These are phyloP conservation scores for Rhyzopertha dominica DNA, from an alignment of 1,140 invertebrate species.

Conservation along the genomic window DNA sequence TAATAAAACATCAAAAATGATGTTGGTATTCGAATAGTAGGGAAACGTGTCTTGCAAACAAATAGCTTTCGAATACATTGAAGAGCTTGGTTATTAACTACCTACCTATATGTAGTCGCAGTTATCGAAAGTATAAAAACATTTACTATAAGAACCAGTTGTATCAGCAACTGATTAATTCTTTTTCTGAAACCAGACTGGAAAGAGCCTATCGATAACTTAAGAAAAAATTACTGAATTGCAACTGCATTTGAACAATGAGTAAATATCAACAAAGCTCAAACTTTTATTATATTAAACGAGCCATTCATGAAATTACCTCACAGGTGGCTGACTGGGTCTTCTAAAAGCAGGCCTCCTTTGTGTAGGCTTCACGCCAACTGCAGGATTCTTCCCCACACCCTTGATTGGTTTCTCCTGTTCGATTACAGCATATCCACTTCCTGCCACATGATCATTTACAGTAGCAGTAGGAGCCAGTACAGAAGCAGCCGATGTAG, in stretches of 20 bases:
- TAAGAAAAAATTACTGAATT: not conserved
- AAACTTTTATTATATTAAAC: too few species aligned
- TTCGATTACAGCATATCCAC: conserved; percentile 51
- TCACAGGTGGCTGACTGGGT: conserved; percentile 59
- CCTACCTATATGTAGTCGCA: too few species aligned
- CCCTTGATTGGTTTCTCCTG: conserved; percentile 43
- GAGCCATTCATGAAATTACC: too few species aligned
- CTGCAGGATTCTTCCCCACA: conserved; percentile 19
- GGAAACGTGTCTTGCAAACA: too few species aligned
- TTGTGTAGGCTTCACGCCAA: conserved; percentile 40
- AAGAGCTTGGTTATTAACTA: too few species aligned
- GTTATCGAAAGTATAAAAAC: too few species aligned
- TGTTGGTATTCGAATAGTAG: too few species aligned
- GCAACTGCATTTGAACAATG: not conserved
- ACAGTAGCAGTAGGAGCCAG: conserved; percentile 39
- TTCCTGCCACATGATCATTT: conserved; percentile 43
- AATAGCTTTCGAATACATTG: too few species aligned
- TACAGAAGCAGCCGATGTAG: conserved; percentile 26
- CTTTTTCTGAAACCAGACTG: not conserved
- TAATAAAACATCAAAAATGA: too few species aligned
- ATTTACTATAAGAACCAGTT: too few species aligned
- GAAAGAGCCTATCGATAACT: conserved; percentile 1
- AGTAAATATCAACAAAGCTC: not conserved
- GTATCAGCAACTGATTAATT: too few species aligned
- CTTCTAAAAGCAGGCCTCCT: conserved; percentile 51